These are phyloP conservation scores for Amblyjoppa fuscipennis DNA, from an alignment of 2,888 invertebrate species.

Conservation along the genomic window DNA sequence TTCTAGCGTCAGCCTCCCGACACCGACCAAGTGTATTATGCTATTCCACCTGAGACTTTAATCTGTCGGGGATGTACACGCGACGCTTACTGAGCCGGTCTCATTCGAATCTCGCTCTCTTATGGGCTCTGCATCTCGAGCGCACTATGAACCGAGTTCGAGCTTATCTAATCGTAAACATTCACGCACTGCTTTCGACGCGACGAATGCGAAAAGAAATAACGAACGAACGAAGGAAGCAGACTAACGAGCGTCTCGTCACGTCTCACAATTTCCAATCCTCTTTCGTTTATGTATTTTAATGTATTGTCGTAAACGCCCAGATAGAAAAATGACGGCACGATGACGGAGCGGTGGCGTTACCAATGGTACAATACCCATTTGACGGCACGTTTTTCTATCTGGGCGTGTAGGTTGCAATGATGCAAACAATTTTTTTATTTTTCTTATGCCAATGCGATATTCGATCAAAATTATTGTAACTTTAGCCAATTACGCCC, in stretches of 20 bases:
- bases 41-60: constrained; percentile 18
- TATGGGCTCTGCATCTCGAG: constrained; percentile 82
- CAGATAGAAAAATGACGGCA: too few relatives aligned
- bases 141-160: constrained; percentile 83
- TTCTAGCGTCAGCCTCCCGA: not conserved
- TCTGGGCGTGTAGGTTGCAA: not conserved
- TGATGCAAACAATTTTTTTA: too few relatives aligned
- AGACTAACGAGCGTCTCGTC: not conserved
- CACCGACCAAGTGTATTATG: not conserved
- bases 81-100: constrained; percentile 80
- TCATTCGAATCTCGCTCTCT: constrained; percentile 79
- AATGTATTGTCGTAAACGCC: not conserved
- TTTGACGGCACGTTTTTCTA: too few relatives aligned
- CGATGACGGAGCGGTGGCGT: too few relatives aligned
- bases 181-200: constrained; percentile 54
- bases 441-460: too few relatives aligned
- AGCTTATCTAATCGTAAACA: constrained; percentile 83
- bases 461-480: too few relatives aligned
- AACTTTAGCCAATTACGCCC: too few relatives aligned
- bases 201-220: constrained; percentile 69
- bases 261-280: not conserved
- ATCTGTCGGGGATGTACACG: constrained; percentile 77
- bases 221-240: constrained; percentile 14
- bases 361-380: too few relatives aligned
- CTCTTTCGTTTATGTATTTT: not conserved